These are phyloP conservation scores for Corvus cornix DNA, from an alignment of 2,113 vertebrate genomes.

Conservation along the genomic window DNA sequence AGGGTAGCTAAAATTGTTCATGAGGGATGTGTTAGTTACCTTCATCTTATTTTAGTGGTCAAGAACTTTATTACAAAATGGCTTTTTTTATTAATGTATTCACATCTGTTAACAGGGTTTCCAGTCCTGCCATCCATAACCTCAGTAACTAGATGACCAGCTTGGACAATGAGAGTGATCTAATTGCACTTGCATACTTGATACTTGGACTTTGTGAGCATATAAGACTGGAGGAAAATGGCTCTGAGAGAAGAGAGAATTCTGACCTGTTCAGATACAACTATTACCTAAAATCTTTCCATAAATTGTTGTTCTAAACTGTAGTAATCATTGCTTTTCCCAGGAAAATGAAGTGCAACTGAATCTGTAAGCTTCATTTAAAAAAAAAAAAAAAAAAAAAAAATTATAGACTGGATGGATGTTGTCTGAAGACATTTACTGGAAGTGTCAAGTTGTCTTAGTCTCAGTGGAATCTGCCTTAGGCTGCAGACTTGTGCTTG, in stretches of 20 bases:
- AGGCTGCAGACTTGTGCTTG: not conserved
- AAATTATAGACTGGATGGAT: not conserved
- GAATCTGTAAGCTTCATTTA: not conserved
- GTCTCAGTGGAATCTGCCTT: slow-evolving; percentile 26
- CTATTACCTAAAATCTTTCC: not conserved
- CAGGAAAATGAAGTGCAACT: not conserved
- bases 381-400: not conserved
- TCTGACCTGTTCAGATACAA: not conserved
- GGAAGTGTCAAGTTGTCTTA: not conserved
- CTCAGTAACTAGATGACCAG: not conserved
- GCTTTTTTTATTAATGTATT: not conserved
- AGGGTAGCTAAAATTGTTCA: not conserved
- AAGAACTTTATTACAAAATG: not conserved
- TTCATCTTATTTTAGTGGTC: not conserved
- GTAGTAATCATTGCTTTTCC: not conserved
- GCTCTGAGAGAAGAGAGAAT: not conserved
- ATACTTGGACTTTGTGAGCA: not conserved
- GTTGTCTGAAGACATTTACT: not conserved
- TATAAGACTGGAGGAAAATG: not conserved
- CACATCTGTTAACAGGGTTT: not conserved
- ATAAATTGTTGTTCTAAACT: not conserved
- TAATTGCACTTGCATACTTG: not conserved
- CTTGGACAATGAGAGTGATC: not conserved
- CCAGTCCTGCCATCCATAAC: not conserved
- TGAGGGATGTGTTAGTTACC: not conserved